A percentile compares a stretch with the other conserved stretches of the same genome.
Evolutionary conservation across 2,888 invertebrate species (phyloP).

Genomic region (Drosophila barbarae): DNA sequence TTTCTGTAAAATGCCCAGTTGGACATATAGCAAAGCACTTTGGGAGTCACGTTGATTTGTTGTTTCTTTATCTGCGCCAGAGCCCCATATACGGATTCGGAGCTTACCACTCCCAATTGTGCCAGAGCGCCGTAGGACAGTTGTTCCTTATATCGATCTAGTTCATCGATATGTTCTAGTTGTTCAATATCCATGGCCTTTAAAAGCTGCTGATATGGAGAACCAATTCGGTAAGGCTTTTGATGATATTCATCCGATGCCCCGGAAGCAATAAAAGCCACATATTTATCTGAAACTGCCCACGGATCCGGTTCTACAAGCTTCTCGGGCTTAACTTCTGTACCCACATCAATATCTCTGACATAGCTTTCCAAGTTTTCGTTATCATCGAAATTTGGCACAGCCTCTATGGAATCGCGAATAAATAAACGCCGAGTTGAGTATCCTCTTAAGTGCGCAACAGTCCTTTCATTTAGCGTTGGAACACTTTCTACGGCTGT

Average conservation of each 20-base stretch:
- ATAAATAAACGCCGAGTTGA: conserved; percentile 70
- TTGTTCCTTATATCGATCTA: conserved; percentile 57
- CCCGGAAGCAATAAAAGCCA: conserved; percentile 71
- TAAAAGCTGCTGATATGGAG: conserved; percentile 77
- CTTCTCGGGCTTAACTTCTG: conserved; percentile 39
- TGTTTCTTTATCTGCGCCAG: conserved; percentile 66
- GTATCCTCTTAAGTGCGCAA: conserved; percentile 52
- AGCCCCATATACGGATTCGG: conserved; percentile 66
- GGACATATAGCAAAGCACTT: conserved; percentile 91
- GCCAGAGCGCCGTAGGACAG: conserved; percentile 64
- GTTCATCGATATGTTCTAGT: conserved; percentile 62
- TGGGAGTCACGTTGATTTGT: conserved; percentile 73
- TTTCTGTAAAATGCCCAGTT: conserved; percentile 94
- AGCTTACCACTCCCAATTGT: conserved; percentile 32
- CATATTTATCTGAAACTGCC: conserved; percentile 72
- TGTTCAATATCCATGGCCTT: conserved; percentile 66
- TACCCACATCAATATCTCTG: conserved; percentile 42
- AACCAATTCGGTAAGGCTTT: conserved; percentile 77
- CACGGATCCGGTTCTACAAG: conserved; percentile 59
- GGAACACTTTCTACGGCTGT: conserved; percentile 89
- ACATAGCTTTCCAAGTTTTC: conserved; percentile 47
- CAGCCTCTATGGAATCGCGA: conserved; percentile 77
- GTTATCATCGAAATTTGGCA: conserved; percentile 64
- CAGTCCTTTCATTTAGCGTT: conserved; percentile 55
- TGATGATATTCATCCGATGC: conserved; percentile 63